phyloP scores from a whole-genome alignment of 2,113 vertebrate species.

The Semnornis frantzii region DNA sequence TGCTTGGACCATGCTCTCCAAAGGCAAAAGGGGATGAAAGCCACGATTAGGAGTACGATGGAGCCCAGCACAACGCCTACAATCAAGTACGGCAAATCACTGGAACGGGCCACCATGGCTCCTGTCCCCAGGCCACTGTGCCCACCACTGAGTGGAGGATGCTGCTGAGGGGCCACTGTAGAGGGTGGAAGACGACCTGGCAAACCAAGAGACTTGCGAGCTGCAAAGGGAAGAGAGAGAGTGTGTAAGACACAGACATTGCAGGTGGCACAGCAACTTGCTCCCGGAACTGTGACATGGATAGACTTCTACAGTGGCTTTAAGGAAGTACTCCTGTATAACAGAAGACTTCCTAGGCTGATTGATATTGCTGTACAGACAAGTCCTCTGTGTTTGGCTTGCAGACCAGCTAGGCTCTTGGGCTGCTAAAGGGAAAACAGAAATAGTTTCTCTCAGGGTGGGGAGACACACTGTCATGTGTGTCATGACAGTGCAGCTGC shows the following conservation, averaged over 20 bases:
- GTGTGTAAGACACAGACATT: accelerated
- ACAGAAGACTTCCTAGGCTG: neutral
- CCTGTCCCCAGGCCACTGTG: constrained; percentile 64
- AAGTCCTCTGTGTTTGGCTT: neutral
- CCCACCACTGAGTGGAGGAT: constrained; percentile 39
- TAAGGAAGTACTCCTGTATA: neutral
- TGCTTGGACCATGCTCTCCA: constrained; percentile 98
- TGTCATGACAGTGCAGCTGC: neutral
- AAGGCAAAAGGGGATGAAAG: constrained; percentile 95
- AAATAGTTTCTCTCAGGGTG: neutral
- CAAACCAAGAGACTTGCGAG: constrained; percentile 75
- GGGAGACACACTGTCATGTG: neutral
- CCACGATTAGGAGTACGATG: constrained; percentile 90
- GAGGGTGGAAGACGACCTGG: constrained; percentile 81
- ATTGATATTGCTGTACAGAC: neutral
- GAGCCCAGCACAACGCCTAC: constrained; percentile 91
- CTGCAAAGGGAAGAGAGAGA: constrained; percentile 23
- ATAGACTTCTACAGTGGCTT: neutral
- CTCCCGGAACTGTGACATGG: neutral
- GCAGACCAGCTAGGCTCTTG: neutral
- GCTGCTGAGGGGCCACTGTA: constrained; percentile 71
- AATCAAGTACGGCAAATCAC: constrained; percentile 92
- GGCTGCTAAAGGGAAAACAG: neutral
- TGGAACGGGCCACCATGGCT: constrained; percentile 85
- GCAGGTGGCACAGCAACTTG: neutral